phyloP scores from a whole-genome alignment of 2,888 invertebrate species.

The Nebria salina region DNA sequence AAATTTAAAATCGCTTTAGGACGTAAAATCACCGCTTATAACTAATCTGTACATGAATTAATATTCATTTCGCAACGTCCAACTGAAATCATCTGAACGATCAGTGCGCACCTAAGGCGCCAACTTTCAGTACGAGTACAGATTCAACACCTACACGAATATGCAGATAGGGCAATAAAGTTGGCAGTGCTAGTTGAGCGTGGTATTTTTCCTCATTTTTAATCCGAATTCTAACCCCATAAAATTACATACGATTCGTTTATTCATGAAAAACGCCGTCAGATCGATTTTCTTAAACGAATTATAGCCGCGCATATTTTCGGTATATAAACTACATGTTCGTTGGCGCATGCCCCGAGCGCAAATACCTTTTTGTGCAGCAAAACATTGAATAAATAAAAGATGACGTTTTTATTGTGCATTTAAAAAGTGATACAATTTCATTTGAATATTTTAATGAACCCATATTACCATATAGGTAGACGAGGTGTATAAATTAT shows the following conservation, averaged over 20 bases:
- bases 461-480: conserved; percentile 32
- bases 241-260: no score
- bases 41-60: neutral
- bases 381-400: conserved; percentile 2
- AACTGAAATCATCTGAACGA: conserved; percentile 1
- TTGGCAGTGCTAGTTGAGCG: neutral
- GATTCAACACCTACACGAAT: neutral
- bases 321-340: no score
- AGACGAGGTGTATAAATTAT: conserved; percentile 17
- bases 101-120: neutral
- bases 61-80: neutral
- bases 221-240: no score
- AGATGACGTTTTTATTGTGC: conserved; percentile 12
- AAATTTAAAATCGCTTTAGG: neutral
- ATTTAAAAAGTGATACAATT: conserved; percentile 30
- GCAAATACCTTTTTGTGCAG: neutral
- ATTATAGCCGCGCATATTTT: no score
- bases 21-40: neutral
- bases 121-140: neutral
- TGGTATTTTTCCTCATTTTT: no score
- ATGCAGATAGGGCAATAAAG: neutral
- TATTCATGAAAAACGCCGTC: no score
- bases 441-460: conserved; percentile 37
- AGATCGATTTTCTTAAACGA: no score
- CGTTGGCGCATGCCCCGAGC: neutral